Evolutionary conservation across 1,140 invertebrate species (phyloP), one percentile per base, ranked within the genome.

Genomic region (Lordiphosa collinella): DNA sequence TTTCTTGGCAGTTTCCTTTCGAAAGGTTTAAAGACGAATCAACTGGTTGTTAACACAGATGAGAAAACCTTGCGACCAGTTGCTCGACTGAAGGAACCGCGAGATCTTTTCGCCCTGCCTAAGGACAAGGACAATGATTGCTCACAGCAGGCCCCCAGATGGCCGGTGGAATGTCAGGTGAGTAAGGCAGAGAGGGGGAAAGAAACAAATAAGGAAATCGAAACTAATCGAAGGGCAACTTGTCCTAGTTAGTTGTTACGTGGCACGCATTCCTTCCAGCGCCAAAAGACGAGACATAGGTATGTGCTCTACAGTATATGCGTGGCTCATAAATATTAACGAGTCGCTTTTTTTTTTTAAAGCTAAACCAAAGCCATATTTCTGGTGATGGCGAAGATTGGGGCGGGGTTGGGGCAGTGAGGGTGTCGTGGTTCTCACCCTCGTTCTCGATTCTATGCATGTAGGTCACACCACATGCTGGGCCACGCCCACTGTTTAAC

Each of bases 161-260:
- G 96, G 96, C 96, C 96, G 7, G 93, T 95, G 11, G 96, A 97
- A 90, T 96, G 95, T 89, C 94, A 96, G 91, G 95, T 95, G 84
- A 90, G 76, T 68, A 10, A 3, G 1, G 6, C n/a, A n/a, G n/a
- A n/a, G n/a, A n/a, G n/a, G n/a, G n/a, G n/a, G n/a, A n/a, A n/a
- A n/a, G n/a, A n/a, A n/a, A n/a, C n/a, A 16, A 40, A 14, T 29
- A 6, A 36, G 6, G 1, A 11, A 36, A 63, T 50, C 43, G 2
- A 3, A 58, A 48, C 25, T 16, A 29, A 29, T 10, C 12, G 51
- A 53, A 47, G 25, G 4, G 10, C 4, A 32, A 22, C 9, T 4
- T n/a, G 18, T 25, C 7, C 7, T 29, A 12, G 11, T 22, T 10
- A 4, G 6, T 43, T 43, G n/a, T 12, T 29, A 8, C 6, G 7